Percentiles rank a stretch among this genome's conserved stretches.
phyloP scores from a whole-genome alignment of 1,140 invertebrate species.

The Oncopodura yosiiana region DNA sequence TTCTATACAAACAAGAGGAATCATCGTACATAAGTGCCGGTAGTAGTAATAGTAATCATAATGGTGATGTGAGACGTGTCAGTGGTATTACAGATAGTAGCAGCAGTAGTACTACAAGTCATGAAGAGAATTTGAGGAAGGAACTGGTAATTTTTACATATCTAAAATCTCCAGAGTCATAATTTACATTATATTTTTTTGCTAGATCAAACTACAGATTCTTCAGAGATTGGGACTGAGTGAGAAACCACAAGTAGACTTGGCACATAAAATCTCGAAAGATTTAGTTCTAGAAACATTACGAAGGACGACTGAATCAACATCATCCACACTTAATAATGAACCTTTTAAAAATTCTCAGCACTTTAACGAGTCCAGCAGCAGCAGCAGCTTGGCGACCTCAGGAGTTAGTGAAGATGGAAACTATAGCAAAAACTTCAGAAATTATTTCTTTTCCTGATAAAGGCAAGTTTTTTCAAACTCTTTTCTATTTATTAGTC shows the following conservation, averaged over 20 bases:
- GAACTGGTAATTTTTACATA: slow-evolving; percentile 34
- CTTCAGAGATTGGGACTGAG: slow-evolving; percentile 7
- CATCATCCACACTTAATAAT: slow-evolving; percentile 5
- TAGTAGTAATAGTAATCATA: slow-evolving; percentile 1
- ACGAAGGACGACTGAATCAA: slow-evolving; percentile 18
- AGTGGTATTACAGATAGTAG: not conserved
- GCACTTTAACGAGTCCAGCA: slow-evolving; percentile 3
- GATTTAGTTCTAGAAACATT: slow-evolving; percentile 28
- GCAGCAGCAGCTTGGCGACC: slow-evolving; percentile 1
- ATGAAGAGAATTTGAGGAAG: slow-evolving; percentile 22
- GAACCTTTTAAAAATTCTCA: slow-evolving; percentile 4
- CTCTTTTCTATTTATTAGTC: not conserved
- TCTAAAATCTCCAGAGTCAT: slow-evolving; percentile 33
- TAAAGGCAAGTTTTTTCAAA: slow-evolving; percentile 50
- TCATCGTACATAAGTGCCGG: not conserved
- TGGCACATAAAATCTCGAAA: slow-evolving; percentile 15
- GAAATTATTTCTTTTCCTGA: slow-evolving; percentile 74
- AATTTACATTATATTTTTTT: not conserved
- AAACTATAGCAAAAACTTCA: slow-evolving; percentile 63
- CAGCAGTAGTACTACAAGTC: not conserved
- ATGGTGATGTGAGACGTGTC: not conserved
- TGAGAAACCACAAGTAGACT: slow-evolving; percentile 10
- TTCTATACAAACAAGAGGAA: not conserved
- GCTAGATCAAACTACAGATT: slow-evolving; percentile 14
- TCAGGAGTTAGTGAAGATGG: not conserved